Base-by-base conservation (phyloP, 1,140 invertebrate genomes). In the Temnothorax curvispinosus region DNA sequence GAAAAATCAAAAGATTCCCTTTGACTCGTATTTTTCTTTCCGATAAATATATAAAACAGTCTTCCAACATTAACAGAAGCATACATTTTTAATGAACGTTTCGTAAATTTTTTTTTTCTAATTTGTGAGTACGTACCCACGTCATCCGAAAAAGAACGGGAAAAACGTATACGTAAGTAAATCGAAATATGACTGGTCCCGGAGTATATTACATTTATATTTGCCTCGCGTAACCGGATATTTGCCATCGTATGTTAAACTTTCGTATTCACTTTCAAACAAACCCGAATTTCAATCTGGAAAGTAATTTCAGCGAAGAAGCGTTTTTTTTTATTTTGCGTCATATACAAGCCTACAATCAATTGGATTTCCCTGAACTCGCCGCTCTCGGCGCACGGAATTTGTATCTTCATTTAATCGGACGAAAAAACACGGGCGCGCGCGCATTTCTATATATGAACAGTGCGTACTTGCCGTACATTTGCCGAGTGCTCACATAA, bases 131-230 rank as follows among this genome's bases (percentile, higher is more conserved):
- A 32, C 2, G 7, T 8, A n/a, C 2, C 3, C 27, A 13, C 21
- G 8, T 15, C 21, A 15, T 5, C 58, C 27, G 54, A 60, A 47
- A 75, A 44, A 60, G 41, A 0, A 47, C 32, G 9, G 56, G 18
- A 47, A 62, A 82, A 54, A n/a, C 18, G 52, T 47, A 52, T 47
- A 52, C 9, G 18, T 74, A 84, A 84, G 54, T 60, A 50, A 84
- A 84, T 74, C 35, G 69, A 75, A 8, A 50, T 74, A 62, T 6
- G 44, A 82, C 18, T 74, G 38, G 47, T 8, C 35, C n/a, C 18
- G 21, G n/a, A 9, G n/a, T 56, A 84, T 84, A 84, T 84, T 62
- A 84, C 47, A 84, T 84, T 84, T 64, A 84, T 84, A 84, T 84
- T 84, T 74, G 69, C 32, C 32, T 38, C 27, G n/a, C 32, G 69